Evolutionary conservation across 2,113 vertebrate genomes (phyloP).

Genomic region (Pollimyrus isidori): DNA sequence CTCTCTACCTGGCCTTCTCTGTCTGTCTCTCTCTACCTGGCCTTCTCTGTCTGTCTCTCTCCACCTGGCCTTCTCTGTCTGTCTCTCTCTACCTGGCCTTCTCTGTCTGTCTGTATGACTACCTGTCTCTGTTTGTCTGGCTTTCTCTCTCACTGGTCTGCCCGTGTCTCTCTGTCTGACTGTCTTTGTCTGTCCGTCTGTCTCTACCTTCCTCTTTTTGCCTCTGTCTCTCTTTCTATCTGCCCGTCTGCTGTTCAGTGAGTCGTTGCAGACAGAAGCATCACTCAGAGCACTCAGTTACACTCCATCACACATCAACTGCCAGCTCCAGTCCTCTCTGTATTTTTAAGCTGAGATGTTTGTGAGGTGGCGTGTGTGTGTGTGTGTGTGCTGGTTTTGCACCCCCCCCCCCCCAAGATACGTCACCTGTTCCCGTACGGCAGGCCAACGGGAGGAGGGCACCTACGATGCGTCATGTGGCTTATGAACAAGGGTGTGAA

Average conservation of each 20-base stretch:
- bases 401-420: neutral
- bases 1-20: neutral
- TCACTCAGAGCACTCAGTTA: neutral
- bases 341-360: neutral
- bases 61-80: neutral
- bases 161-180: no score
- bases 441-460: neutral
- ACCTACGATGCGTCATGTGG: neutral
- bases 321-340: neutral
- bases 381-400: no score
- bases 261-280: neutral
- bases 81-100: neutral
- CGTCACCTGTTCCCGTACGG: neutral
- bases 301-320: neutral
- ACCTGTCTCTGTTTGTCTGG: neutral
- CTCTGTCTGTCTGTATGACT: neutral
- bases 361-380: neutral
- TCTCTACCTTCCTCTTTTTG: neutral
- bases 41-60: neutral
- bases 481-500: neutral
- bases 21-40: neutral
- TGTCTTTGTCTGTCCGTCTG: neutral
- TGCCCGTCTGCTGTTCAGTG: neutral
- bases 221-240: neutral
- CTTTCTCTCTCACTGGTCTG: neutral